A percentile compares a stretch with the other conserved stretches of the same genome.
Conservation (phyloP, 2,113 vertebrate genomes). For the Takifugu flavidus region DNA sequence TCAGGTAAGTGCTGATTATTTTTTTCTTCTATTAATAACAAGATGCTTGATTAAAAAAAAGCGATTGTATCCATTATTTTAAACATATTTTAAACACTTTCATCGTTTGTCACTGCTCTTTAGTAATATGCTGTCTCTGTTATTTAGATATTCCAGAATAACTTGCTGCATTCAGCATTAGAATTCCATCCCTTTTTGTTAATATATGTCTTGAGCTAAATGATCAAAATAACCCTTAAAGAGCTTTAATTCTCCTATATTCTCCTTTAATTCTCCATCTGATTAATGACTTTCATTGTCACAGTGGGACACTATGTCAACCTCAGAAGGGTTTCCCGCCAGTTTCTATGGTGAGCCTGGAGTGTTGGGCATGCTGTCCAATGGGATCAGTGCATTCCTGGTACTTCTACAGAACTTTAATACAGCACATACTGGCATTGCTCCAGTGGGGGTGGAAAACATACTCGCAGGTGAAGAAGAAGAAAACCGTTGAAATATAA, state of each 20-base stretch:
- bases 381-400: conserved; percentile 86
- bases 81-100: too few species aligned
- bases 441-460: conserved; percentile 75
- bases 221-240: too few species aligned
- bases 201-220: too few species aligned
- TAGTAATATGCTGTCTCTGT: too few species aligned
- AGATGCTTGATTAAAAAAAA: neutral
- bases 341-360: conserved; percentile 88
- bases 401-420: conserved; percentile 84
- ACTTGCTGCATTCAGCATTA: too few species aligned
- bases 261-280: neutral
- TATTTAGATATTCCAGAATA: too few species aligned
- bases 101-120: too few species aligned
- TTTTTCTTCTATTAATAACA: neutral
- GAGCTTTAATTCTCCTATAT: too few species aligned
- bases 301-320: conserved; percentile 65
- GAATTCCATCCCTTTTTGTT: too few species aligned
- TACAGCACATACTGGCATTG: conserved; percentile 59
- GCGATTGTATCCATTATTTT: too few species aligned
- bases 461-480: conserved; percentile 79
- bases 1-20: conserved; percentile 52
- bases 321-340: conserved; percentile 78
- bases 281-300: neutral
- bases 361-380: conserved; percentile 83
- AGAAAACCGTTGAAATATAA: neutral